Percentiles rank a stretch among this genome's conserved stretches.
phyloP scores from a whole-genome alignment of 2,888 invertebrate species.

The Trichacis sp. region DNA sequence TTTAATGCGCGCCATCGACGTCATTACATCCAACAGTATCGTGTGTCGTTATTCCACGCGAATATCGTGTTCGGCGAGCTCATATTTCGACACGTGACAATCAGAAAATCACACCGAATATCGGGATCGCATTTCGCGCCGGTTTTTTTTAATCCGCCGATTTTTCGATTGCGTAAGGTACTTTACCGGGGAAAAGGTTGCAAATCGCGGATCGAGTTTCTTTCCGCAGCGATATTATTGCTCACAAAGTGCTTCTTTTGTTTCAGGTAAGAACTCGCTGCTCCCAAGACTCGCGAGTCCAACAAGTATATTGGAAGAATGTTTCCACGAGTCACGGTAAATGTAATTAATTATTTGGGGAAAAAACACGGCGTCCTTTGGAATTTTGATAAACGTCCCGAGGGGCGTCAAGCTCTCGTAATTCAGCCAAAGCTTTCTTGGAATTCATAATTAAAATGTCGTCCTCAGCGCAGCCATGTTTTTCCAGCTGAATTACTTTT shows the following conservation, averaged over 20 bases:
- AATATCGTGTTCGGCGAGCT: slow-evolving; percentile 1
- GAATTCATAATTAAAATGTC: neutral
- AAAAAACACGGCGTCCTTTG: too few species aligned
- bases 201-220: neutral
- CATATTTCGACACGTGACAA: slow-evolving; percentile 3
- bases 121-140: neutral
- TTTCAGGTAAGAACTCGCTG: neutral
- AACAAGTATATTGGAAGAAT: neutral
- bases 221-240: neutral
- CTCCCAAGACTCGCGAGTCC: too few species aligned
- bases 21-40: neutral
- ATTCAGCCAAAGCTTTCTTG: neutral
- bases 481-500: neutral
- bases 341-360: neutral
- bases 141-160: neutral
- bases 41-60: slow-evolving; percentile 3
- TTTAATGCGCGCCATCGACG: slow-evolving; percentile 1
- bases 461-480: neutral
- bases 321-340: neutral
- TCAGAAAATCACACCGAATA: slow-evolving; percentile 4
- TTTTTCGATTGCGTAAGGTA: neutral
- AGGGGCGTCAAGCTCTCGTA: neutral
- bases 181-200: neutral
- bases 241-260: neutral
- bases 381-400: neutral